Percentiles rank a stretch among this genome's conserved stretches.
Evolutionary conservation across 2,113 vertebrate genomes (phyloP).

Genomic region (Chloropsis hardwickii): DNA sequence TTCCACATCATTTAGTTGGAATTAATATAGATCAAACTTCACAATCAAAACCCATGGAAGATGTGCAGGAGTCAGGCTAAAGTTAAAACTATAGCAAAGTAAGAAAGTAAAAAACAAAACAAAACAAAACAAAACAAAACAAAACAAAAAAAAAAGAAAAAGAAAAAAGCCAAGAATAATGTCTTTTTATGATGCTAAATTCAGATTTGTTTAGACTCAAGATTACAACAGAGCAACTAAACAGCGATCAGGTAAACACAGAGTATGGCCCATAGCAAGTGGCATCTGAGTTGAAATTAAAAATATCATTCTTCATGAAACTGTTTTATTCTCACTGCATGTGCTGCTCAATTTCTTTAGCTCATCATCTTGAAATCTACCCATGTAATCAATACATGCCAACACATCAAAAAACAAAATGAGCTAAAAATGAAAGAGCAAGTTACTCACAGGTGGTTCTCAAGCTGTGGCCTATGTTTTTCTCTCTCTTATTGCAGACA

Average conservation of each 20-base stretch:
- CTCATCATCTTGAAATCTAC: neutral
- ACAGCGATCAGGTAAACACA: neutral
- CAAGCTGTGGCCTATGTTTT: neutral
- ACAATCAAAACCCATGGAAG: neutral
- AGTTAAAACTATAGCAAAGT: neutral
- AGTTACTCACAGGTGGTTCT: slow-evolving; percentile 14
- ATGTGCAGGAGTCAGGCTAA: neutral
- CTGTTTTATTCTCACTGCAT: neutral
- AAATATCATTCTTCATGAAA: neutral
- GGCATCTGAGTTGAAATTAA: neutral
- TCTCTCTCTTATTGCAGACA: neutral
- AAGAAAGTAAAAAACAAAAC: neutral
- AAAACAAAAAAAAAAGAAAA: too few relatives aligned
- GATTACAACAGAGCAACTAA: neutral
- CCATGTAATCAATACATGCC: slow-evolving; percentile 1
- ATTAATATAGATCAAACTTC: neutral
- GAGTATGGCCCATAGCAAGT: neutral
- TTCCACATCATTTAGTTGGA: neutral
- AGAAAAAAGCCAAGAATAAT: neutral
- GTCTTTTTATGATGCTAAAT: neutral
- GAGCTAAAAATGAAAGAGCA: slow-evolving; percentile 17
- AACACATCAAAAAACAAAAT: neutral
- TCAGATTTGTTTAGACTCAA: neutral
- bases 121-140: neutral
- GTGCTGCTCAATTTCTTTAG: neutral